Conservation (phyloP, 2,888 invertebrate species). For the Euproctis similis region DNA sequence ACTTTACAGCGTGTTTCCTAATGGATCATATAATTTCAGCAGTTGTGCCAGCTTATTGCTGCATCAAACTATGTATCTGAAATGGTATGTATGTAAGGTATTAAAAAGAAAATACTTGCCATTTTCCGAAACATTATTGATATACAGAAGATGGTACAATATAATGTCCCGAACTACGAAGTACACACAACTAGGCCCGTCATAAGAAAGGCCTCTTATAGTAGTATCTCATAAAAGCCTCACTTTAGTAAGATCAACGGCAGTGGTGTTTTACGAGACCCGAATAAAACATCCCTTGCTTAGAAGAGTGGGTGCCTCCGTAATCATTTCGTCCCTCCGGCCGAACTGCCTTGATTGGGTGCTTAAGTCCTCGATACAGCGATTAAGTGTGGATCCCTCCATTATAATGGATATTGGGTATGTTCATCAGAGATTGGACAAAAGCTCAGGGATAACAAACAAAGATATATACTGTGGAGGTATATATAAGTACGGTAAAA, state of each 20-base stretch:
- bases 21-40: too few species aligned
- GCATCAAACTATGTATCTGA: too few species aligned
- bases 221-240: conserved; percentile 8
- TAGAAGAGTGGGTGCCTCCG: conserved; percentile 7
- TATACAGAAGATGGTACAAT: too few species aligned
- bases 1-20: too few species aligned
- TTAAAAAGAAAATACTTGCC: too few species aligned
- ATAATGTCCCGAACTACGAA: too few species aligned
- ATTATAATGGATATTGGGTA: conserved; percentile 6
- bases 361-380: conserved; percentile 24
- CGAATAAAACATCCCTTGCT: conserved; percentile 9
- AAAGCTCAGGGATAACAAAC: neutral
- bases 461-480: too few species aligned
- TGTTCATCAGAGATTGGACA: conserved; percentile 4
- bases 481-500: too few species aligned
- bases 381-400: conserved; percentile 19
- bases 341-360: conserved; percentile 25
- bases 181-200: too few species aligned
- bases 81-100: too few species aligned
- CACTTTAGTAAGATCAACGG: conserved; percentile 11
- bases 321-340: conserved; percentile 19
- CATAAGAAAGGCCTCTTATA: neutral
- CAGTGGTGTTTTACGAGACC: conserved; percentile 5
- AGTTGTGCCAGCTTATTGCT: too few species aligned
- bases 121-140: too few species aligned